Conservation (phyloP, 2,888 invertebrate genomes). For the Lapara coniferarum region DNA sequence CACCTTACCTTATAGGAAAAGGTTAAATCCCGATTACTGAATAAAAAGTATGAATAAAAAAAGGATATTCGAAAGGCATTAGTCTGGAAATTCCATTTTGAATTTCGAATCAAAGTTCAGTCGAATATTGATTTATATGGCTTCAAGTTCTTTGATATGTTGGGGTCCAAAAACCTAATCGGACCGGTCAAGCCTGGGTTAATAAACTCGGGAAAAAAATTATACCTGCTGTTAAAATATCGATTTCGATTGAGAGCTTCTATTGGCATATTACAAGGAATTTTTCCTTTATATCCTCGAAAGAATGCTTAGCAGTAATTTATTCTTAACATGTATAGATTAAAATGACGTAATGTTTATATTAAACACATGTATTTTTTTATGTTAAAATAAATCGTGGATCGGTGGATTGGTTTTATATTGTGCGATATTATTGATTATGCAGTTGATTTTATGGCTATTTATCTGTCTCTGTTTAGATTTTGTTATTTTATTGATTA, state of each 20-base stretch:
- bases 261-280: background rate
- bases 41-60: constrained; percentile 3
- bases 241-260: constrained; percentile 5
- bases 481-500: too few relatives aligned
- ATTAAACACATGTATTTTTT: background rate
- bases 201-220: constrained; percentile 1
- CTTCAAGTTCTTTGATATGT: constrained; percentile 1
- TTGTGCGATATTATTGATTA: too few relatives aligned
- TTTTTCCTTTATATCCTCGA: background rate
- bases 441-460: too few relatives aligned
- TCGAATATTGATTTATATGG: constrained; percentile 18
- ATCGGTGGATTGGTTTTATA: background rate
- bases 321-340: background rate
- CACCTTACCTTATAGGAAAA: background rate
- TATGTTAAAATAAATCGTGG: too few relatives aligned
- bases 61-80: background rate
- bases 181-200: constrained; percentile 22
- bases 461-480: too few relatives aligned
- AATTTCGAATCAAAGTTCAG: constrained; percentile 1
- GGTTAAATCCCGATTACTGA: background rate
- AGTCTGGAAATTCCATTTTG: background rate
- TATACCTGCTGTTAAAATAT: constrained; percentile 14
- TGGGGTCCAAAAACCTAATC: constrained; percentile 23
- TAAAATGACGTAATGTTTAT: background rate
- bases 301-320: background rate